phyloP scores from a whole-genome alignment of 2,113 vertebrate species.

The Stictonetta naevosa region DNA sequence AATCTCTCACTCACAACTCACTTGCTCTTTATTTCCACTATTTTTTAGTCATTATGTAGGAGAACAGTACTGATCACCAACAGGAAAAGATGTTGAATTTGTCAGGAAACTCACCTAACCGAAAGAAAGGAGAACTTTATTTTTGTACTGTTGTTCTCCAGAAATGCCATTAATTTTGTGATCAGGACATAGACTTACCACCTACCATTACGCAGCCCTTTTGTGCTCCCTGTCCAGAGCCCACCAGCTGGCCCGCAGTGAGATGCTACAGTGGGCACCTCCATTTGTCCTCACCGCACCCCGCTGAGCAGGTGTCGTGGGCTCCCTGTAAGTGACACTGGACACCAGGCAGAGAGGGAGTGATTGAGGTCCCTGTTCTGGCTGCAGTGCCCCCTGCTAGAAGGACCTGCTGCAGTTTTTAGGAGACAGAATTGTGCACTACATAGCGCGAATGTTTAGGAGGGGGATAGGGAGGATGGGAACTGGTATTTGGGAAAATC shows the following conservation, averaged over 20 bases:
- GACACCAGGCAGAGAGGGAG: neutral
- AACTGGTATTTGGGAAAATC: neutral
- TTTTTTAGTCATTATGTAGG: neutral
- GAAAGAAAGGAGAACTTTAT: neutral
- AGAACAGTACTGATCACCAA: neutral
- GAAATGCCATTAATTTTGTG: neutral
- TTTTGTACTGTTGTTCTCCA: neutral
- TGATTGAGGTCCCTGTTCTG: neutral
- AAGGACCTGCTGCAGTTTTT: neutral
- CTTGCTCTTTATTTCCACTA: neutral
- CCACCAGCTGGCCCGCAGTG: rapidly evolving
- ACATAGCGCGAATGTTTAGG: neutral
- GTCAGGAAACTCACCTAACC: neutral
- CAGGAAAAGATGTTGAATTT: neutral
- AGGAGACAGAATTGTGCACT: neutral
- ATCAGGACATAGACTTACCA: neutral
- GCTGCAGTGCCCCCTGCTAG: neutral
- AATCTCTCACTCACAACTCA: neutral
- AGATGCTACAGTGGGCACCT: rapidly evolving
- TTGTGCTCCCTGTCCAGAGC: neutral
- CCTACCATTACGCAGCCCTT: neutral
- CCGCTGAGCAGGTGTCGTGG: neutral
- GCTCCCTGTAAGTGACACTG: neutral
- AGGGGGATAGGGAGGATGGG: too few relatives aligned
- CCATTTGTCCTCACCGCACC: neutral